Percentiles rank a stretch among this genome's conserved stretches.
Evolutionary conservation across 2,113 vertebrate genomes (phyloP).

Genomic region (Cyanoliseus patagonus): DNA sequence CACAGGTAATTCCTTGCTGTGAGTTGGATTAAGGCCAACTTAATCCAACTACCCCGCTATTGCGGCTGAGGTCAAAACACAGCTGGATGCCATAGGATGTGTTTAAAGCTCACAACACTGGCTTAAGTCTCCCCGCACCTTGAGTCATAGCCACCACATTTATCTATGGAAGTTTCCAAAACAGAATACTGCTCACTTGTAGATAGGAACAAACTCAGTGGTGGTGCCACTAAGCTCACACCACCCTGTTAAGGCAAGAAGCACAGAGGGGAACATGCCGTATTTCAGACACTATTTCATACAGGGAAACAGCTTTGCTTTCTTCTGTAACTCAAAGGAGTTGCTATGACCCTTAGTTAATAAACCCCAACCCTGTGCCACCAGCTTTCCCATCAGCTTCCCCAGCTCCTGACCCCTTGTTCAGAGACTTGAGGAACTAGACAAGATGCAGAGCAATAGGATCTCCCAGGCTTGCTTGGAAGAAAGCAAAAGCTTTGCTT

Average conservation of each 20-base stretch:
- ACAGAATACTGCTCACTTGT: not conserved
- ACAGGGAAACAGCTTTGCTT: not conserved
- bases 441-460: not conserved
- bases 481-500: not conserved
- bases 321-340: not conserved
- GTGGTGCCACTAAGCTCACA: not conserved
- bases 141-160: rapidly evolving
- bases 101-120: not conserved
- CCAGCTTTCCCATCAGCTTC: not conserved
- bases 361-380: not conserved
- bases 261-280: rapidly evolving
- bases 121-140: not conserved
- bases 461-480: not conserved
- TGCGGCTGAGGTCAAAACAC: not conserved
- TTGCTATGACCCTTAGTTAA: not conserved
- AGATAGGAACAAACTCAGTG: not conserved
- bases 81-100: not conserved
- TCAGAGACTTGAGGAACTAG: not conserved
- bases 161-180: not conserved
- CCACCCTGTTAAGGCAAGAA: not conserved
- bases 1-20: rapidly evolving
- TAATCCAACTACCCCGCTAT: rapidly evolving
- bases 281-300: not conserved
- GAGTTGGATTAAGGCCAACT: rapidly evolving
- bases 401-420: not conserved